These are phyloP conservation scores for Theocolax elegans DNA, from an alignment of 1,140 invertebrate species.

Conservation along the genomic window DNA sequence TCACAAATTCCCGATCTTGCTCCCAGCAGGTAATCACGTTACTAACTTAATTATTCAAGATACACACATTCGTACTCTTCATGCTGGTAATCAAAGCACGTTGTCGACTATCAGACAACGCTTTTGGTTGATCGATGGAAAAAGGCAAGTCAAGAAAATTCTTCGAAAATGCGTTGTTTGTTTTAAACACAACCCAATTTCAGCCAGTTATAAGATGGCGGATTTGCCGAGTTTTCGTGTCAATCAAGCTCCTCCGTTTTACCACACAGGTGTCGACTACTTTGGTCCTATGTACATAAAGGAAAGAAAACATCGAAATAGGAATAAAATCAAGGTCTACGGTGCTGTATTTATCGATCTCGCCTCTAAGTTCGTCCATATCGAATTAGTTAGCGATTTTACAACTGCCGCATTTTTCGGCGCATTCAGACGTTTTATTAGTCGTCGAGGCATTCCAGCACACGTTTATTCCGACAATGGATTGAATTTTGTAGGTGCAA, in stretches of 20 bases:
- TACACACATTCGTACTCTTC: slow-evolving; percentile 42
- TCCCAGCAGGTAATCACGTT: slow-evolving; percentile 48
- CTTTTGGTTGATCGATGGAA: slow-evolving; percentile 46
- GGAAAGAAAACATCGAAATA: too few relatives aligned
- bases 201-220: slow-evolving; percentile 30
- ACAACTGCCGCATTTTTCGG: too few relatives aligned
- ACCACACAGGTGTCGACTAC: slow-evolving; percentile 17
- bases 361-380: too few relatives aligned
- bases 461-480: too few relatives aligned
- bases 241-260: slow-evolving; percentile 1
- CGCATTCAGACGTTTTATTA: too few relatives aligned
- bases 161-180: slow-evolving; percentile 21
- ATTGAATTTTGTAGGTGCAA: too few relatives aligned
- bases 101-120: slow-evolving; percentile 30
- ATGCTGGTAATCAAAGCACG: slow-evolving; percentile 51
- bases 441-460: too few relatives aligned
- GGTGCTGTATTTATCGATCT: too few relatives aligned
- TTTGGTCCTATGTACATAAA: too few relatives aligned
- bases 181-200: too few relatives aligned
- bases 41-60: slow-evolving; percentile 35
- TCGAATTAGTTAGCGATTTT: too few relatives aligned
- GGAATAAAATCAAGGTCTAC: too few relatives aligned
- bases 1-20: slow-evolving; percentile 56
- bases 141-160: slow-evolving; percentile 34
- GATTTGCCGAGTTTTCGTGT: slow-evolving; percentile 22